Base-by-base conservation (phyloP, 1,140 invertebrate genomes). In the Aphelinus certus region DNA sequence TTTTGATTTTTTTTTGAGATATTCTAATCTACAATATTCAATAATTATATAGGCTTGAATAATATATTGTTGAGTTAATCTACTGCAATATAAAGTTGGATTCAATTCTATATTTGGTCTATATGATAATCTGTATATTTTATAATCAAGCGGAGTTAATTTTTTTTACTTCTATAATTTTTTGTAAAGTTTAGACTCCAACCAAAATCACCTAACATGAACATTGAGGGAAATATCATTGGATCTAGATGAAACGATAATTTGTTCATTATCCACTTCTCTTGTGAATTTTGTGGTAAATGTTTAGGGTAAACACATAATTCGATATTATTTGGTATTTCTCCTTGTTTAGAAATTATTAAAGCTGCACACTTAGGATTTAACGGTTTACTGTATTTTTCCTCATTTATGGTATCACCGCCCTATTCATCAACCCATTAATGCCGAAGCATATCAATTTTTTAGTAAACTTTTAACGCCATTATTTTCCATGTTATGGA, bases 51-150 rank as follows among this genome's bases (percentile, higher is more conserved):
- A 26, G 26, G 26, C 26, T 26, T 26, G 26, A 26, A 26, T 26
- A 61, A 71, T 48, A 64, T 64, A 64, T 72, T 64, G 70, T 72
- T 72, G 70, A 45, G 61, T 72, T 6, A 75, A 69, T 55, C 73
- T 55, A 26, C 66, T 49, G 9, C 57, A 60, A 47, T 58, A 51
- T 42, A 64, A 63, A 46, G 43, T 69, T 3, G 65, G 58, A 68
- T 62, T 62, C 62, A 69, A 75, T 63, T 53, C 1, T 6, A 26
- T 42, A 7, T 1, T 45, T 3, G 2, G 10, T 53, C 26, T 45
- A 51, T 66, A 66, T 48, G 65, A 56, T 49, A 26, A 9, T 26
- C 61, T 57, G 53, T 77, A 77, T 49, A 47, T 70, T 65, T 70
- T 73, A 58, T 73, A 73, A 26, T 73, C 60, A 26, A 70, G 60